These are phyloP conservation scores for Tanypteryx hageni DNA, from an alignment of 2,888 invertebrate species.

Conservation along the genomic window DNA sequence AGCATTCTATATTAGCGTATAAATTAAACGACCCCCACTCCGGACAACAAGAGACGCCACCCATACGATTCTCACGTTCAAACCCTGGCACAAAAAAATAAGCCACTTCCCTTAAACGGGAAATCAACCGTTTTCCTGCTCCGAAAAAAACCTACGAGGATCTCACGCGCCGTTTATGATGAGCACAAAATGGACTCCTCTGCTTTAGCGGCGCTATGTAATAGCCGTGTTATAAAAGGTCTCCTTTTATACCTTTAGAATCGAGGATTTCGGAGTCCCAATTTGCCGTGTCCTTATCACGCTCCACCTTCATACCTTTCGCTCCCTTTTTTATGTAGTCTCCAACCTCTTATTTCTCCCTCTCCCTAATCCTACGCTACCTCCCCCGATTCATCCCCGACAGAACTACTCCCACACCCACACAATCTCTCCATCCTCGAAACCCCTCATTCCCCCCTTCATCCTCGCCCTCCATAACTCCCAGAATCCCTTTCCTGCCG, in stretches of 20 bases:
- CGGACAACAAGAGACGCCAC: too few species aligned
- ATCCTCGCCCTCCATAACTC: not conserved
- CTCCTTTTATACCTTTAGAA: constrained; percentile 5
- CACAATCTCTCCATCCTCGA: too few species aligned
- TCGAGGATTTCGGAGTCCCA: not conserved
- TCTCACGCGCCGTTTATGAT: not conserved
- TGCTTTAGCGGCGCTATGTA: not conserved
- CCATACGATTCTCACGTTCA: too few species aligned
- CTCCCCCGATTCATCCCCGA: constrained; percentile 1
- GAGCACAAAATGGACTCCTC: not conserved
- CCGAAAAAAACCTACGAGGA: not conserved
- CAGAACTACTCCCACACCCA: too few species aligned
- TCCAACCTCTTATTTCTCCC: not conserved
- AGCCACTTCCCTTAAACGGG: not conserved
- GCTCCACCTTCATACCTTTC: constrained; percentile 18
- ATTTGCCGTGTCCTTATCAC: constrained; percentile 18
- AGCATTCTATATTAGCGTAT: too few species aligned
- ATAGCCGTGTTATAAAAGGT: not conserved
- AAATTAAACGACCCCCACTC: too few species aligned
- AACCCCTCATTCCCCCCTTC: not conserved
- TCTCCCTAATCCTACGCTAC: not conserved
- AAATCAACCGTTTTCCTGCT: not conserved
- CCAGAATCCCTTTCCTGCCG: constrained; percentile 12
- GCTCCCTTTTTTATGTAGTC: not conserved
- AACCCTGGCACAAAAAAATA: not conserved